Conservation (phyloP, 2,888 invertebrate species). For the Drosophila vallismaia region DNA sequence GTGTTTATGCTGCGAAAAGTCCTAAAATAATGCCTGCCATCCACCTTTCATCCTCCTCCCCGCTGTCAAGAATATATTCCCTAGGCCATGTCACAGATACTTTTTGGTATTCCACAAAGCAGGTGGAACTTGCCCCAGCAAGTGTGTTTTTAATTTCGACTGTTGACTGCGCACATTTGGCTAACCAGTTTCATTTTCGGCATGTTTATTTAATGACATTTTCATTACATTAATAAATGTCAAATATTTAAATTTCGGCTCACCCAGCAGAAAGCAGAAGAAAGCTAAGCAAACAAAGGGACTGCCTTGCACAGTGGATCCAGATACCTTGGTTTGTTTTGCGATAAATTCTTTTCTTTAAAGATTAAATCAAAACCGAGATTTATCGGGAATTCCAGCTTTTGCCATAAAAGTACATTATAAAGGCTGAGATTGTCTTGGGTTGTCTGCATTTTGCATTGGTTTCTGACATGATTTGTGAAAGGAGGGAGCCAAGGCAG, state of each 20-base stretch:
- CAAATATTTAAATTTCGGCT: constrained; percentile 73
- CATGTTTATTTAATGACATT: constrained; percentile 71
- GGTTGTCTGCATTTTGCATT: constrained; percentile 39
- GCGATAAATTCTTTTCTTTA: neutral
- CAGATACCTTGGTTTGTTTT: neutral
- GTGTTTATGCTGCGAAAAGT: constrained; percentile 63
- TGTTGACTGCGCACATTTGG: constrained; percentile 35
- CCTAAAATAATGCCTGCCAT: constrained; percentile 25
- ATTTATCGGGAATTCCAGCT: constrained; percentile 3
- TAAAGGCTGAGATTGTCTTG: constrained; percentile 36
- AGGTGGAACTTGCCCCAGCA: constrained; percentile 30
- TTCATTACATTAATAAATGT: constrained; percentile 77
- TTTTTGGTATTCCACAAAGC: constrained; percentile 10
- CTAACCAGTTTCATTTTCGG: constrained; percentile 62
- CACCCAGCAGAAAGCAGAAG: constrained; percentile 40
- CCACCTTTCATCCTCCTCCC: too few species aligned
- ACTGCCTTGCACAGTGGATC: constrained; percentile 29
- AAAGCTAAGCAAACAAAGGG: constrained; percentile 32
- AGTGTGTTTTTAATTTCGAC: constrained; percentile 29
- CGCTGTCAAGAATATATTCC: constrained; percentile 5
- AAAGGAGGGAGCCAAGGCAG: too few species aligned
- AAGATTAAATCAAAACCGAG: neutral
- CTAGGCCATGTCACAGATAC: constrained; percentile 29
- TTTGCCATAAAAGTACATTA: constrained; percentile 35
- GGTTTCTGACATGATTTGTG: constrained; percentile 37